These are phyloP conservation scores for Lasioglossum lativentre DNA, from an alignment of 2,888 invertebrate species.

Conservation along the genomic window DNA sequence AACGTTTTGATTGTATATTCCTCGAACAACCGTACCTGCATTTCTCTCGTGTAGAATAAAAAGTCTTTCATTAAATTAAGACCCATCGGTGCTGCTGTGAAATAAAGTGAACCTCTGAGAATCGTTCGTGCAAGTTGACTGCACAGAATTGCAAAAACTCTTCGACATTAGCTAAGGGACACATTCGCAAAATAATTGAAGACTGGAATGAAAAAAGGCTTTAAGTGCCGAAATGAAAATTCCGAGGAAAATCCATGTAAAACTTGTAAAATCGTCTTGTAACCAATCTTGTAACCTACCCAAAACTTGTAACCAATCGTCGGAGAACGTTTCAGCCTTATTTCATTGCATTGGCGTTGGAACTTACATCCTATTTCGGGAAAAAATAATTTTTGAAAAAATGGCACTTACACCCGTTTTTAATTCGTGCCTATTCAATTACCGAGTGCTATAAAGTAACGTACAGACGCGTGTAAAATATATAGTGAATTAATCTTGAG, in stretches of 20 bases:
- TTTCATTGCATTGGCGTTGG: no score
- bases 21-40: neutral
- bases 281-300: no score
- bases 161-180: neutral
- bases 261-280: no score
- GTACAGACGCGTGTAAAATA: neutral
- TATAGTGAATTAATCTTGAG: neutral
- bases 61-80: neutral
- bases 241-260: no score
- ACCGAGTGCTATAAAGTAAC: neutral
- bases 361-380: no score
- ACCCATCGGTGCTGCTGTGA: neutral
- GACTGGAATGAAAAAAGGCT: no score
- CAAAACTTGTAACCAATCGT: no score
- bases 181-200: neutral
- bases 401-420: no score
- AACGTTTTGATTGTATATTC: constrained; percentile 29
- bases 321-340: no score
- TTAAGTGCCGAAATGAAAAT: no score
- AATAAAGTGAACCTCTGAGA: neutral
- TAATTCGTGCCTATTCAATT: no score
- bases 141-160: neutral
- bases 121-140: neutral
- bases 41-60: neutral
- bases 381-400: no score